These are phyloP conservation scores for Oryctes rhinoceros DNA, from an alignment of 1,140 invertebrate genomes.

Conservation along the genomic window DNA sequence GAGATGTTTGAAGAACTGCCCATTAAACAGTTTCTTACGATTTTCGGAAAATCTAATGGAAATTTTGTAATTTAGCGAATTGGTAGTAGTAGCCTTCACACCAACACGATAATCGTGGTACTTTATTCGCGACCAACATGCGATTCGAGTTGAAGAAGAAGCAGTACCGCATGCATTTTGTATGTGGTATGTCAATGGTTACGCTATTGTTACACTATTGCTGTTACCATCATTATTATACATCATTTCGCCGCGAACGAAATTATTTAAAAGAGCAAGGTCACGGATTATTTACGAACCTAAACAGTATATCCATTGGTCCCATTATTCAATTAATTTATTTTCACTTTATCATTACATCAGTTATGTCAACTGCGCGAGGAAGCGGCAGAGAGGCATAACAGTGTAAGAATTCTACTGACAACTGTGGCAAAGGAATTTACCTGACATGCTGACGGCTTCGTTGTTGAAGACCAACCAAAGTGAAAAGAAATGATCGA, in stretches of 20 bases:
- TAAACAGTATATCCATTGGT: conserved; percentile 22
- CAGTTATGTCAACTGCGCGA: neutral
- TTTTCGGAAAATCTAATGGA: too few species aligned
- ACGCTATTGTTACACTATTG: neutral
- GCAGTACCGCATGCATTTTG: too few species aligned
- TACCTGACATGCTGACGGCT: conserved; percentile 64
- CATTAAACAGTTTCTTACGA: too few species aligned
- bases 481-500: conserved; percentile 65
- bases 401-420: neutral
- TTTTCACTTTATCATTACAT: conserved; percentile 28
- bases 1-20: too few species aligned
- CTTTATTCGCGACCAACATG: too few species aligned
- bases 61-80: too few species aligned
- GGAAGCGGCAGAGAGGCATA: neutral
- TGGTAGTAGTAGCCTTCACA: too few species aligned
- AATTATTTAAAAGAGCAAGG: conserved; percentile 38
- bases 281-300: conserved; percentile 30
- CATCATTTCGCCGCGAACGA: neutral
- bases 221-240: conserved; percentile 18
- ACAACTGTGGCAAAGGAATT: conserved; percentile 19
- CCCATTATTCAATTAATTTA: conserved; percentile 36
- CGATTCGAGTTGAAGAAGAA: too few species aligned
- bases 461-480: conserved; percentile 67
- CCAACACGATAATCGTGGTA: too few species aligned
- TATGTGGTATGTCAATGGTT: neutral